Conservation (phyloP, 1,140 invertebrate genomes). For the Musca domestica region DNA sequence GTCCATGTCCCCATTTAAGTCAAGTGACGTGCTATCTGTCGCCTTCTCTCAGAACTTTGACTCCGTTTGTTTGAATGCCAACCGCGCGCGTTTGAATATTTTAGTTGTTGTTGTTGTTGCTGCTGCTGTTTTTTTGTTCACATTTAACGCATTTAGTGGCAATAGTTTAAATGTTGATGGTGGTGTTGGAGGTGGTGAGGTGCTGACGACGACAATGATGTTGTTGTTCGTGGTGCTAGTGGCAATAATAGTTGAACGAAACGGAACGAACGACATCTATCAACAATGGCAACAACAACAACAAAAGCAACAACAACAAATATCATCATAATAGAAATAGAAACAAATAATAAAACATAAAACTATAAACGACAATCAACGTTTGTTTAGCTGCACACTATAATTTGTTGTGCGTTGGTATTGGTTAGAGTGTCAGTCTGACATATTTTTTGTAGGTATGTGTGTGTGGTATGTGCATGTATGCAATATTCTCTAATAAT, state of each 20-base stretch:
- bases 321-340: conserved; percentile 10
- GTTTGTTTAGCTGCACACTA: conserved; percentile 23
- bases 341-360: not conserved
- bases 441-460: not conserved
- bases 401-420: not conserved
- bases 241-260: too few relatives aligned
- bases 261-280: not conserved
- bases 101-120: conserved; percentile 33
- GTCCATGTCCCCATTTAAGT: conserved; percentile 54
- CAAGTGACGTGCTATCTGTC: conserved; percentile 55
- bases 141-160: conserved; percentile 17
- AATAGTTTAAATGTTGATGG: conserved; percentile 16
- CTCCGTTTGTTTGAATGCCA: conserved; percentile 52
- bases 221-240: not conserved
- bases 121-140: not conserved
- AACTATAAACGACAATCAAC: conserved; percentile 12
- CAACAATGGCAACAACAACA: conserved; percentile 11
- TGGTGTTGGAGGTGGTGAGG: not conserved
- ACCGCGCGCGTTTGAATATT: conserved; percentile 16
- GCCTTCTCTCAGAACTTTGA: conserved; percentile 55
- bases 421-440: not conserved
- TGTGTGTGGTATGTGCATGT: conserved; percentile 9
- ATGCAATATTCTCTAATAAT: not conserved
- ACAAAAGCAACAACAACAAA: conserved; percentile 16
- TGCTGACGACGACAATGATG: not conserved